Evolutionary conservation across 2,113 vertebrate species (phyloP).

Genomic region (Cyrtonyx montezumae): DNA sequence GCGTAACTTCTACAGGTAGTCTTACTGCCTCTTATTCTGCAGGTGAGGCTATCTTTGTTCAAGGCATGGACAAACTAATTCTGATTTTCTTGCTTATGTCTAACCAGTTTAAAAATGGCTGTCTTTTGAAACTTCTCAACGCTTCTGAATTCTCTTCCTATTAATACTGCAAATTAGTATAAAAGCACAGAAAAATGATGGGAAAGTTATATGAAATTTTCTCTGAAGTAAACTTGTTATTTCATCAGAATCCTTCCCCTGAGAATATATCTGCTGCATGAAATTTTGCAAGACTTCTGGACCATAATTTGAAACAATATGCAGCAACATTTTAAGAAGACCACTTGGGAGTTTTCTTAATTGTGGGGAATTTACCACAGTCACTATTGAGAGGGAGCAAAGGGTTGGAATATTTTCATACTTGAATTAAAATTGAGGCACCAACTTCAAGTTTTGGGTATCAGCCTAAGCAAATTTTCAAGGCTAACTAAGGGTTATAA

Average conservation of each 20-base stretch:
- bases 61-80: background rate
- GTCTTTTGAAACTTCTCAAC: background rate
- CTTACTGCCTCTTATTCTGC: too few species aligned
- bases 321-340: slow-evolving; percentile 7
- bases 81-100: background rate
- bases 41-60: background rate
- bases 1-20: background rate
- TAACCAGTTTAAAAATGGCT: too few species aligned
- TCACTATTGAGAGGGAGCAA: background rate
- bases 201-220: slow-evolving; percentile 40
- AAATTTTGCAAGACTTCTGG: background rate
- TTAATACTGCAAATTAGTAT: background rate
- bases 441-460: background rate
- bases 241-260: background rate
- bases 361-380: slow-evolving; percentile 3
- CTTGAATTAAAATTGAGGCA: background rate
- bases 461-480: slow-evolving; percentile 37
- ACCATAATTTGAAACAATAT: slow-evolving; percentile 41
- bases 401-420: background rate
- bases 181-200: background rate
- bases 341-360: background rate
- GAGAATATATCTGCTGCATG: background rate
- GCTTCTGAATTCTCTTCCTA: background rate
- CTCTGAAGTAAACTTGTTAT: slow-evolving; percentile 47
- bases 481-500: slow-evolving; percentile 19